Percentiles rank a stretch among this genome's conserved stretches.
These are phyloP conservation scores for Aptenodytes forsteri DNA, from an alignment of 2,113 vertebrate genomes.

Conservation along the genomic window DNA sequence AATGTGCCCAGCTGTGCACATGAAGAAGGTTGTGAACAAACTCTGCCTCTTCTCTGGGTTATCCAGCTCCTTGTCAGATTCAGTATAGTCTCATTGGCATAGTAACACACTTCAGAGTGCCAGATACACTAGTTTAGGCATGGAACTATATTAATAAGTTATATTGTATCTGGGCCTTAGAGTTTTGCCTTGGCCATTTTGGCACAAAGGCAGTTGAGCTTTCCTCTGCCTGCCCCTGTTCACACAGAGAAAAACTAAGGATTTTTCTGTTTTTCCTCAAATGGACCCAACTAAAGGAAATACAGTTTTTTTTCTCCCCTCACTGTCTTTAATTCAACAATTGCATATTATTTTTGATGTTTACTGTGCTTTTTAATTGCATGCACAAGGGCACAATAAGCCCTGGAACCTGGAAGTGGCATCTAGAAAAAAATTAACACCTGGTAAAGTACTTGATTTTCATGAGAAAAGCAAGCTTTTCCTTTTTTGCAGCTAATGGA, in stretches of 20 bases:
- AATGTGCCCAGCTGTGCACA: background rate
- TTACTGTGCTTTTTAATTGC: background rate
- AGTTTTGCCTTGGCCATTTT: background rate
- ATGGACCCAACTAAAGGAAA: background rate
- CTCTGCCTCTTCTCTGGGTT: background rate
- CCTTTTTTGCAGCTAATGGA: constrained; percentile 14
- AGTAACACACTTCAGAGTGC: background rate
- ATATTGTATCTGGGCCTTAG: background rate
- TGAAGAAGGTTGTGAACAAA: background rate
- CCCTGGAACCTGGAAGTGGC: background rate
- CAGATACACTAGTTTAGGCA: background rate
- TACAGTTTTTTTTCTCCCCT: background rate
- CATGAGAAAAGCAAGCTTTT: background rate
- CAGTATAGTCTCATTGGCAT: background rate
- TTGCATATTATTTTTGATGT: background rate
- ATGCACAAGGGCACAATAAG: background rate
- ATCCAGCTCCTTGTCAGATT: background rate
- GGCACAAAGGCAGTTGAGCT: background rate
- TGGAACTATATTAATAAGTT: background rate
- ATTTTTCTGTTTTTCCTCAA: background rate
- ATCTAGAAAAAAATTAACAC: background rate
- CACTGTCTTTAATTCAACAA: background rate
- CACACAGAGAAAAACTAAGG: background rate
- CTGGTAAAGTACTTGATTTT: background rate
- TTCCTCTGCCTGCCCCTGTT: background rate